These are phyloP conservation scores for Lipophrys pholis DNA, from an alignment of 2,113 vertebrate genomes.

Conservation along the genomic window DNA sequence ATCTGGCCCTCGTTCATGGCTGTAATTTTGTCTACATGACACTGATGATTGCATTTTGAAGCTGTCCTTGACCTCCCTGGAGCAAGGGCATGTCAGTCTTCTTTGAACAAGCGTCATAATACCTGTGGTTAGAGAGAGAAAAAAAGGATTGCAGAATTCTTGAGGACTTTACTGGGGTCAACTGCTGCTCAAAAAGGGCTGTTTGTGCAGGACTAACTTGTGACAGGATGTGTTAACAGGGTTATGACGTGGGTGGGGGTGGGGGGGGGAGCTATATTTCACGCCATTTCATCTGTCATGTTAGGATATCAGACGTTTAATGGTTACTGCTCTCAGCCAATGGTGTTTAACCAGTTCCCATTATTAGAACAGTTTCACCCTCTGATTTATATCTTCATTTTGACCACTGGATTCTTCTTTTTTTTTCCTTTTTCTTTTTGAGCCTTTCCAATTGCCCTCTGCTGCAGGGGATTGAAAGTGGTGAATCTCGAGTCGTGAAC, in stretches of 20 bases:
- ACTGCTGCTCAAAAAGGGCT: conserved; percentile 37
- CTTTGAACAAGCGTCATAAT: conserved; percentile 53
- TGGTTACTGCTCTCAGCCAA: conserved; percentile 55
- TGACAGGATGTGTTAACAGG: conserved; percentile 55
- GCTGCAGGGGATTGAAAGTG: conserved; percentile 60
- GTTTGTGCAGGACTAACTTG: conserved; percentile 50
- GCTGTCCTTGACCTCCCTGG: conserved; percentile 62
- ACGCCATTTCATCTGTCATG: conserved; percentile 70
- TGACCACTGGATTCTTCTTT: conserved; percentile 40
- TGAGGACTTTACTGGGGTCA: conserved; percentile 44
- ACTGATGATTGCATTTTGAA: conserved; percentile 49
- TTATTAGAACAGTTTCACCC: conserved; percentile 70
- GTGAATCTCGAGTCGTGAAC: conserved; percentile 70
- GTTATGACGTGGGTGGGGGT: conserved; percentile 28
- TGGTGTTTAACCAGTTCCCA: conserved; percentile 70
- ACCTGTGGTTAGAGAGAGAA: conserved; percentile 35
- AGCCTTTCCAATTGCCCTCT: conserved; percentile 60
- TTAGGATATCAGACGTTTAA: conserved; percentile 68
- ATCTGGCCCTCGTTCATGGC: conserved; percentile 23
- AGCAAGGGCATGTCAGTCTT: conserved; percentile 6
- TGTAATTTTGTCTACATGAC: conserved; percentile 48
- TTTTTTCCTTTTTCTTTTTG: conserved; percentile 8
- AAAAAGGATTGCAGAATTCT: conserved; percentile 18
- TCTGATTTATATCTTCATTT: conserved; percentile 80
- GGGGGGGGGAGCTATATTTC: conserved; percentile 58